Evolutionary conservation across 1,140 invertebrate genomes (phyloP), one percentile per base, ranked within the genome.

Genomic region (Drosophila arizonae): DNA sequence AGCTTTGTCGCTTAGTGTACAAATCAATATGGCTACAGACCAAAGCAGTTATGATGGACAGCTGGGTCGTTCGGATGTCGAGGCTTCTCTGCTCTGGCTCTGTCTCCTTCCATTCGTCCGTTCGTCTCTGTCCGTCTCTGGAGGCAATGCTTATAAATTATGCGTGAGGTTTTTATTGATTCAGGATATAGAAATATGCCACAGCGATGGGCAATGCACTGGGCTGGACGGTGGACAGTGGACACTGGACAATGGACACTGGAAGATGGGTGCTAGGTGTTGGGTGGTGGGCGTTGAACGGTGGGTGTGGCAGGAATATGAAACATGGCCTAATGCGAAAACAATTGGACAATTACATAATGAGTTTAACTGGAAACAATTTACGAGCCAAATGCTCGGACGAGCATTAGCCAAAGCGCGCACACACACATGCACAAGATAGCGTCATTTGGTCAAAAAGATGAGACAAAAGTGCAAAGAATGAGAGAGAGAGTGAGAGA

Each of bases 111-210:
- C 11, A 13, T 15, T 3, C 41, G 39, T n/a, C 13, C 41, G 9
- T n/a, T 41, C 41, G 5, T n/a, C 43, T 46, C 43, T 2, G n/a
- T 17, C 8, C 13, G 48, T 43, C 63, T 58, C 33, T 33, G n/a
- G 4, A 13, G 51, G 45, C 24, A 30, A 36, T 66, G 65, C 58
- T 65, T 72, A 87, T 85, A 69, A 85, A 87, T 85, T 81, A 82
- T 86, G 81, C 81, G 76, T 86, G 55, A 72, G 79, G 39, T 75
- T 63, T 74, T 74, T 84, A 84, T 84, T 77, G 81, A 84, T 85
- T 84, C 62, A 33, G 58, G 58, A 28, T 15, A 36, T 33, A 54
- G 52, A 15, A 28, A 26, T 24, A 36, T 24, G 46, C 10, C 41
- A 17, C 15, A n/a, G 72, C 58, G 55, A 51, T 61, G 28, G 68